These are phyloP conservation scores for Colinus virginianus DNA, from an alignment of 2,113 vertebrate species.

Conservation along the genomic window DNA sequence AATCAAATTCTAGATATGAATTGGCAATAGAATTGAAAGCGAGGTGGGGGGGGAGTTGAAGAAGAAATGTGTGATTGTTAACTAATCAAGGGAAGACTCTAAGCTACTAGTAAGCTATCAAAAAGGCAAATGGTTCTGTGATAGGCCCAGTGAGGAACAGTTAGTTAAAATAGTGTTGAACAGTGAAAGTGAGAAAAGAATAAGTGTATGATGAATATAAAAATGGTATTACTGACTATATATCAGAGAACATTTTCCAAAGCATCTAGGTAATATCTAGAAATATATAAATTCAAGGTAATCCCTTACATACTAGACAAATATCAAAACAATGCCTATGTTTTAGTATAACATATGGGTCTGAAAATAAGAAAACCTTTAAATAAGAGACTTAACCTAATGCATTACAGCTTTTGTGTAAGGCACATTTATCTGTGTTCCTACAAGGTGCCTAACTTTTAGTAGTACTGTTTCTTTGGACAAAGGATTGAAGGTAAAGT, in stretches of 20 bases:
- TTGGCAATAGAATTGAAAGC: background rate
- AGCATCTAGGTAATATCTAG: background rate
- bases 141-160: too few species aligned
- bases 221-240: background rate
- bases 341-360: background rate
- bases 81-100: background rate
- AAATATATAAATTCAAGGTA: background rate
- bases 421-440: background rate
- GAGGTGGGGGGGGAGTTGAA: too few species aligned
- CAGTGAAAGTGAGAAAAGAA: background rate
- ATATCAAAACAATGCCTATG: background rate
- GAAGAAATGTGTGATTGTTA: background rate
- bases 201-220: background rate
- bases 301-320: background rate
- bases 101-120: background rate
- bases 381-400: background rate
- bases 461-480: background rate
- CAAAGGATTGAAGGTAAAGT: background rate
- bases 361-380: background rate
- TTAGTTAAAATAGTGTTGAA: background rate
- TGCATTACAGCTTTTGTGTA: fast-evolving
- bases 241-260: background rate
- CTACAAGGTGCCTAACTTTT: background rate
- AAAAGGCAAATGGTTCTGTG: background rate
- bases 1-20: background rate